These are phyloP conservation scores for Physella acuta DNA, from an alignment of 1,140 invertebrate species.

Conservation along the genomic window DNA sequence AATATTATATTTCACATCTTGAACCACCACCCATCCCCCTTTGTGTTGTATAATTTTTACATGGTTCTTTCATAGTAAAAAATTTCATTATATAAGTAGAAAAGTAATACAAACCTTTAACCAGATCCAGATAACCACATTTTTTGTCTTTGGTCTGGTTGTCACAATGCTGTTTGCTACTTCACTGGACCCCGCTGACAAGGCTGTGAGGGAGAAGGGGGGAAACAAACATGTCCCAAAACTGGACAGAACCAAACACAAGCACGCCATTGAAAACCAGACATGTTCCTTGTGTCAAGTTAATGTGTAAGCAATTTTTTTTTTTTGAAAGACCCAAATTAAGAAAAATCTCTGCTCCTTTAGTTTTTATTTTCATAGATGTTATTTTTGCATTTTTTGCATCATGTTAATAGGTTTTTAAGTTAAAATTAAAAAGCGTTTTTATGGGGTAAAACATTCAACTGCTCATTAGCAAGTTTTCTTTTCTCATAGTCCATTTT, in stretches of 20 bases:
- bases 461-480: too few relatives aligned
- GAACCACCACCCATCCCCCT: too few relatives aligned
- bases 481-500: too few relatives aligned
- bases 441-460: too few relatives aligned
- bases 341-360: too few relatives aligned
- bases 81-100: background rate
- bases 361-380: too few relatives aligned
- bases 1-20: too few relatives aligned
- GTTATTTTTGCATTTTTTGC: too few relatives aligned
- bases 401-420: too few relatives aligned
- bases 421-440: too few relatives aligned
- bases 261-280: constrained; percentile 92
- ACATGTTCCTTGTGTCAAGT: constrained; percentile 92
- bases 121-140: constrained; percentile 58
- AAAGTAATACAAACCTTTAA: background rate
- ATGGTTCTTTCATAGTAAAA: background rate
- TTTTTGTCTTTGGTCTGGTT: constrained; percentile 70
- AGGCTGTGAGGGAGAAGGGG: constrained; percentile 56
- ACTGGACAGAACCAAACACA: constrained; percentile 83
- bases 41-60: too few relatives aligned
- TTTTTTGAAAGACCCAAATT: too few relatives aligned
- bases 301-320: constrained; percentile 66
- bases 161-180: constrained; percentile 75
- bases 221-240: constrained; percentile 47
- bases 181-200: constrained; percentile 84